Evolutionary conservation across 2,888 invertebrate genomes (phyloP).

Genomic region (Meteorus cinctellus): DNA sequence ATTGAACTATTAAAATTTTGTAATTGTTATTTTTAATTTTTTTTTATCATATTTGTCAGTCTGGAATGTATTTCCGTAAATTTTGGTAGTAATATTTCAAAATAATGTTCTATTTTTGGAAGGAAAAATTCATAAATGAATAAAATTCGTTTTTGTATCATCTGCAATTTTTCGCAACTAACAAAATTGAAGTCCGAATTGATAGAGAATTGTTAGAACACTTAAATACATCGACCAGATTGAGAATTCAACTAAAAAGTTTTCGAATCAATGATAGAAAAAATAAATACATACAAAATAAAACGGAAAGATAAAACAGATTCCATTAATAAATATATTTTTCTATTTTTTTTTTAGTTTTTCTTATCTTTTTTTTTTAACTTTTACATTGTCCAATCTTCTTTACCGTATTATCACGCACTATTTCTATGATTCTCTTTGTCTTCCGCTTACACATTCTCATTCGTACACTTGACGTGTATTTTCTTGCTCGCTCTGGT

Average conservation of each 20-base stretch:
- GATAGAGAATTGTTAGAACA: conserved; percentile 41
- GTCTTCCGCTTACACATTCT: conserved; percentile 31
- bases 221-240: conserved; percentile 58
- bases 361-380: conserved; percentile 37
- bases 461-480: background rate
- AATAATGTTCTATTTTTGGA: too few species aligned
- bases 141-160: too few species aligned
- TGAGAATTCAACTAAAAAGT: conserved; percentile 70
- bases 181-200: too few species aligned
- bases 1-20: too few species aligned
- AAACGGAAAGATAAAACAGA: conserved; percentile 48
- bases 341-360: conserved; percentile 27
- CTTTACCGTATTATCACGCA: conserved; percentile 18
- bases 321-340: conserved; percentile 62
- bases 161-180: too few species aligned
- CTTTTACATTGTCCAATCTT: background rate
- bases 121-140: too few species aligned
- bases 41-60: too few species aligned
- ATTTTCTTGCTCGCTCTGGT: conserved; percentile 17
- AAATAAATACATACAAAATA: too few species aligned
- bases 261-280: conserved; percentile 32
- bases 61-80: too few species aligned
- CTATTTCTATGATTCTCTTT: conserved; percentile 35
- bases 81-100: too few species aligned
- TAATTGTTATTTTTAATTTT: too few species aligned